Evolutionary conservation across 2,888 invertebrate genomes (phyloP).

Genomic region (Blastobasis lacticolella): DNA sequence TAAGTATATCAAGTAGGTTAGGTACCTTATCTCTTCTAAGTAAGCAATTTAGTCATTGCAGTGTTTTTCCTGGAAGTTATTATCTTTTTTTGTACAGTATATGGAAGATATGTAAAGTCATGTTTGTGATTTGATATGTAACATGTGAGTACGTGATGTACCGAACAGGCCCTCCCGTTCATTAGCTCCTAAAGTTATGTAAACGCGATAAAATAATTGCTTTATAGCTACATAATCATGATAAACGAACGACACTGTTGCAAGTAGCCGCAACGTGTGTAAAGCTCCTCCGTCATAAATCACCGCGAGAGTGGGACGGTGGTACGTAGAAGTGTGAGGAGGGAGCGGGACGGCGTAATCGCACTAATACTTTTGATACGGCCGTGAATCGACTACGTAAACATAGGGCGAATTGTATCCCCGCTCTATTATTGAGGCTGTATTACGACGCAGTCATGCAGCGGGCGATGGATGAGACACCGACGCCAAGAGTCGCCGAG

Average conservation of each 20-base stretch:
- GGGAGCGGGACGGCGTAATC: constrained; percentile 22
- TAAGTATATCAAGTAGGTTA: no score
- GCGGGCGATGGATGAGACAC: no score
- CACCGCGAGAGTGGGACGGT: constrained; percentile 40
- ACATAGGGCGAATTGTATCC: constrained; percentile 42
- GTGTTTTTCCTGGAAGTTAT: no score
- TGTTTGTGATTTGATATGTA: no score
- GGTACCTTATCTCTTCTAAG: no score
- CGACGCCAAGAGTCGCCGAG: no score
- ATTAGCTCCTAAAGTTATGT: constrained; percentile 20
- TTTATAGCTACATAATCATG: constrained; percentile 55
- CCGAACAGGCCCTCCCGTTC: not conserved
- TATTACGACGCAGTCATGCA: constrained; percentile 9
- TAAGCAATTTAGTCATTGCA: no score
- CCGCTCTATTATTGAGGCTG: constrained; percentile 24
- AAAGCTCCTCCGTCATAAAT: constrained; percentile 53
- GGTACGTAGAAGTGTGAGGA: constrained; percentile 5
- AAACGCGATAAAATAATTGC: constrained; percentile 55
- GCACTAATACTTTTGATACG: constrained; percentile 20
- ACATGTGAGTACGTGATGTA: no score
- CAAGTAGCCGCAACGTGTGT: constrained; percentile 50
- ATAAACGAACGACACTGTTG: constrained; percentile 47
- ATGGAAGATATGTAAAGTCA: no score
- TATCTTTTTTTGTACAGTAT: no score
- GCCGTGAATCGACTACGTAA: constrained; percentile 60